Conservation (phyloP, 2,113 vertebrate genomes). For the Saccopteryx bilineata region DNA sequence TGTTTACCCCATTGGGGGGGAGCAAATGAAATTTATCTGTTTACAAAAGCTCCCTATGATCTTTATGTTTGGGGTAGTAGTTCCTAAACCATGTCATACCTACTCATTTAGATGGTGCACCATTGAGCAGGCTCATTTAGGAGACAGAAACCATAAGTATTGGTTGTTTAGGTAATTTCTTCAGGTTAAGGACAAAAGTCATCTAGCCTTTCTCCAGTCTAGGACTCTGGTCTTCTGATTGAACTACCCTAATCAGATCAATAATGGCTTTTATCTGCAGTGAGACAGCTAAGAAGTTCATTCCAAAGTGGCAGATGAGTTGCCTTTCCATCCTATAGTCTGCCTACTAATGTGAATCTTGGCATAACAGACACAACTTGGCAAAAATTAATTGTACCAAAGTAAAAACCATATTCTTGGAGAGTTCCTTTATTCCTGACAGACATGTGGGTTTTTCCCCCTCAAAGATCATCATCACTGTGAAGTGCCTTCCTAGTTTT, state of each 20-base stretch:
- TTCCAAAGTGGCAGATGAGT: neutral
- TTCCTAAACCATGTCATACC: neutral
- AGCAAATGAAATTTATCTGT: neutral
- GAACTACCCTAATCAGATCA: neutral
- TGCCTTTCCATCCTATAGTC: neutral
- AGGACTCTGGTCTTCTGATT: conserved; percentile 54
- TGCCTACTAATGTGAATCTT: neutral
- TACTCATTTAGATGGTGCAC: neutral
- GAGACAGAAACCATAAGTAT: neutral
- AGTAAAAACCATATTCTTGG: neutral
- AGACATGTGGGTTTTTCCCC: neutral
- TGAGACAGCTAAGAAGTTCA: conserved; percentile 18
- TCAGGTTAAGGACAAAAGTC: conserved; percentile 41
- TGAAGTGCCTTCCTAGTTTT: neutral
- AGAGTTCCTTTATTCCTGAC: neutral
- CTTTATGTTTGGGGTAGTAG: neutral
- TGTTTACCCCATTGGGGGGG: neutral
- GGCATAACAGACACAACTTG: neutral
- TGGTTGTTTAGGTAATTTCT: conserved; percentile 28
- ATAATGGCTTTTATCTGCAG: neutral
- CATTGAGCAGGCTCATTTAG: neutral
- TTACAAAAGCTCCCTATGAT: neutral
- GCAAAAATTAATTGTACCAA: neutral
- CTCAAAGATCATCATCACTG: neutral
- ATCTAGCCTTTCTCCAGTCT: neutral